Evolutionary conservation across 2,113 vertebrate genomes (phyloP).

Genomic region (Anarhynchus alexandrinus): DNA sequence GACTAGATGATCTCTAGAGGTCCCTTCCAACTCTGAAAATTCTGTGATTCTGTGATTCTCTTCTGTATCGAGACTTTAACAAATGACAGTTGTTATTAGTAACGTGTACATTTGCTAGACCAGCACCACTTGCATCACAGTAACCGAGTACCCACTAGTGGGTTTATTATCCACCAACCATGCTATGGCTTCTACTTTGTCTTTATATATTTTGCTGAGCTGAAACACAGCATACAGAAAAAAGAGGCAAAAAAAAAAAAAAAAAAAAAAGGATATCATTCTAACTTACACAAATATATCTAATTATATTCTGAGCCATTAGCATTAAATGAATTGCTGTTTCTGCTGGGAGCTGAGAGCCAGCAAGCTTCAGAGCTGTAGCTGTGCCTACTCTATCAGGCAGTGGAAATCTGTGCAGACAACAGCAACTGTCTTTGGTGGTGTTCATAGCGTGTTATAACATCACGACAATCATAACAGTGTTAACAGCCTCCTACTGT

Average conservation of each 20-base stretch:
- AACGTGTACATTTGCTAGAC: neutral
- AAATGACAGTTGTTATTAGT: neutral
- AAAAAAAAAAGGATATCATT: neutral
- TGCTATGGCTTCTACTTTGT: neutral
- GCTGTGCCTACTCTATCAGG: neutral
- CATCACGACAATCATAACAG: no score
- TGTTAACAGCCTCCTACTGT: no score
- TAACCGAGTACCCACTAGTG: neutral
- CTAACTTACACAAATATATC: conserved; percentile 4
- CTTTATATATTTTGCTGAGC: neutral
- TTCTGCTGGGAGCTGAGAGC: conserved; percentile 42
- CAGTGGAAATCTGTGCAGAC: neutral
- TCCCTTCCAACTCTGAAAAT: no score
- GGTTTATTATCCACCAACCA: neutral
- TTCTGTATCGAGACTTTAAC: neutral
- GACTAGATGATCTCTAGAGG: no score
- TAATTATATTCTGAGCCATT: conserved; percentile 51
- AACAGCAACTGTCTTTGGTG: neutral
- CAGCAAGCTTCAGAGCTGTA: neutral
- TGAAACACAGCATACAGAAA: neutral
- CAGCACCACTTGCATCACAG: neutral
- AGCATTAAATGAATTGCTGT: neutral
- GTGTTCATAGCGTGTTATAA: no score
- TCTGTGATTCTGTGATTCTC: no score
- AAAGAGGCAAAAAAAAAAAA: neutral